These are phyloP conservation scores for Drosophila lowei DNA, from an alignment of 1,140 invertebrate species.

Conservation along the genomic window DNA sequence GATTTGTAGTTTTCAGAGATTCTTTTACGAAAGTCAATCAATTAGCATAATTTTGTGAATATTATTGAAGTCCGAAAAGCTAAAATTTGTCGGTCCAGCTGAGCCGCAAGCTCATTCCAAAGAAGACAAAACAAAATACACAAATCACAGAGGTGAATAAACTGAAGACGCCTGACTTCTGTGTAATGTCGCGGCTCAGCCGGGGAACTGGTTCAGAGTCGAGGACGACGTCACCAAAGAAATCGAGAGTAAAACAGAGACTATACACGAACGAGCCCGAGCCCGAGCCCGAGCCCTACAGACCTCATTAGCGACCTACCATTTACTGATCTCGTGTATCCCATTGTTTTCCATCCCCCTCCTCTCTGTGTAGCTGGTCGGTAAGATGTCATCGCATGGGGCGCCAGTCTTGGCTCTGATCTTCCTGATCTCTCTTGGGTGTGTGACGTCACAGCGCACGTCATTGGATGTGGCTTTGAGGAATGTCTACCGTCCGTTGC, in stretches of 20 bases:
- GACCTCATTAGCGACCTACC: constrained; percentile 11
- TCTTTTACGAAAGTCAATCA: constrained; percentile 15
- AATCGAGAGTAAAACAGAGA: constrained; percentile 46
- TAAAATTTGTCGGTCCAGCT: constrained; percentile 37
- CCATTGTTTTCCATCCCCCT: constrained; percentile 13
- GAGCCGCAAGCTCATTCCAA: constrained; percentile 1
- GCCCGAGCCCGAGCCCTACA: background rate
- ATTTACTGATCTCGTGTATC: no score
- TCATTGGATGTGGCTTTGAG: constrained; percentile 61
- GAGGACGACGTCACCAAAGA: constrained; percentile 62
- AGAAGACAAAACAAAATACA: constrained; percentile 58
- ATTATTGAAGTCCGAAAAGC: constrained; percentile 50
- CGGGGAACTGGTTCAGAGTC: constrained; percentile 70
- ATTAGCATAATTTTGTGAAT: constrained; percentile 56
- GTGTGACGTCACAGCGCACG: constrained; percentile 72
- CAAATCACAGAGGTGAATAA: constrained; percentile 66
- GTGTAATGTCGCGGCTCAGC: constrained; percentile 45
- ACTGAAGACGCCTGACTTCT: constrained; percentile 45
- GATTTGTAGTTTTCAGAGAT: constrained; percentile 6
- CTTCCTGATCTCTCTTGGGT: constrained; percentile 26
- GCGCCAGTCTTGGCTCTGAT: constrained; percentile 33
- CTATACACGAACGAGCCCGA: background rate
- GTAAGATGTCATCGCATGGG: constrained; percentile 30
- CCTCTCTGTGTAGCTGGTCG: constrained; percentile 16
- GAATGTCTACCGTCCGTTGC: constrained; percentile 62